Evolutionary conservation across 2,888 invertebrate species (phyloP).

Genomic region (Lasioglossum pauxillum): DNA sequence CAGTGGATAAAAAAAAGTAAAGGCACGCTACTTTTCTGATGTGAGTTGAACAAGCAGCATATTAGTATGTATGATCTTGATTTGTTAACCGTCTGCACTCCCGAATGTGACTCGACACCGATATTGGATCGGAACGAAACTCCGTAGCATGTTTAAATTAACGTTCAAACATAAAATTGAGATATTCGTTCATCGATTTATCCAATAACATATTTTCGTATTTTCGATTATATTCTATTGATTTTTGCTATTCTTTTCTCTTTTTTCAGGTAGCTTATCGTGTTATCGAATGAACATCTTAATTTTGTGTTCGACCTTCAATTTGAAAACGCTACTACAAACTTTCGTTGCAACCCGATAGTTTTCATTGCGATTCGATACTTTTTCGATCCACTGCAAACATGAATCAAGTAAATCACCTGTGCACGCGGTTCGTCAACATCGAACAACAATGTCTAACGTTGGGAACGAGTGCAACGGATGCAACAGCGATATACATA

Average conservation of each 20-base stretch:
- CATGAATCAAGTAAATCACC: not conserved
- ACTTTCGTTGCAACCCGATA: not conserved
- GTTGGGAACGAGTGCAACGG: not conserved
- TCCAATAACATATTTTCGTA: too few species aligned
- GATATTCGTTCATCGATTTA: not conserved
- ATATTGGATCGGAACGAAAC: not conserved
- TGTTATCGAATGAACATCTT: not conserved
- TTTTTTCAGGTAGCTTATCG: too few species aligned
- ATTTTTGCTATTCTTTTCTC: too few species aligned
- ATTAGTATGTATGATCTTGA: not conserved
- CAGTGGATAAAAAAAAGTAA: conserved; percentile 3
- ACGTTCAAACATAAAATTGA: not conserved
- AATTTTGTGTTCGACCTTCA: not conserved
- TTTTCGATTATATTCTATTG: too few species aligned
- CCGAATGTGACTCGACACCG: not conserved
- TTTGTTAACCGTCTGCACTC: not conserved
- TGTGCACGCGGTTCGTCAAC: not conserved
- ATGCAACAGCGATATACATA: not conserved
- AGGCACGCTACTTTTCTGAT: not conserved
- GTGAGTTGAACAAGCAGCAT: not conserved
- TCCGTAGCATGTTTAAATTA: not conserved
- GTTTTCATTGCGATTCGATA: not conserved
- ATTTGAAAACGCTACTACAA: not conserved
- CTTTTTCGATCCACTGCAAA: not conserved
- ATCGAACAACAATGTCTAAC: not conserved